Evolutionary conservation across 35 echinoderm and acorn worm species (phyloP).

Genomic region (Apostichopus japonicus): DNA sequence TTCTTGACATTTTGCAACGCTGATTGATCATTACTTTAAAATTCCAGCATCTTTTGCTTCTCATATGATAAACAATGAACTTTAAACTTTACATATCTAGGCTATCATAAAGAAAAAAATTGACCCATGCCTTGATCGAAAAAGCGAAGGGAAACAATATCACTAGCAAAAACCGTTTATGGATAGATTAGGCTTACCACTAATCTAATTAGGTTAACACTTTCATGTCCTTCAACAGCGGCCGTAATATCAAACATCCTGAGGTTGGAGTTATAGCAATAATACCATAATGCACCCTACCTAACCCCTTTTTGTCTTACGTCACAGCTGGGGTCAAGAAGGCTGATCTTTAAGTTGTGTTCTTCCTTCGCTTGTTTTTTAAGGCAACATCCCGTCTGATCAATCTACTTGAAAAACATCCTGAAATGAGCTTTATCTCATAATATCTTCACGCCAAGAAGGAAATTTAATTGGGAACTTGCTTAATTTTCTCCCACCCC

Average conservation of each 20-base stretch:
- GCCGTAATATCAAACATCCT: constrained; percentile 18
- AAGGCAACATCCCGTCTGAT: constrained; percentile 15
- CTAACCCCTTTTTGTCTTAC: not conserved
- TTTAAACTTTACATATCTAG: too few relatives aligned
- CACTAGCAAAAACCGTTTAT: not conserved
- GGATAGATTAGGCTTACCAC: not conserved
- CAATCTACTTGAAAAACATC: constrained; percentile 39
- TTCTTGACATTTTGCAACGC: too few relatives aligned
- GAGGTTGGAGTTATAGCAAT: not conserved
- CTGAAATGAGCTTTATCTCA: constrained; percentile 41
- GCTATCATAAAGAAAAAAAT: too few relatives aligned
- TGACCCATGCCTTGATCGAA: too few relatives aligned
- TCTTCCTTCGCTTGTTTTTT: constrained; percentile 26
- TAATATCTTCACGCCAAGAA: constrained; percentile 43
- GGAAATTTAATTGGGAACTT: constrained; percentile 47
- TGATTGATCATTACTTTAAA: too few relatives aligned
- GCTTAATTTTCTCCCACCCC: constrained; percentile 8
- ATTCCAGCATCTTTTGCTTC: too few relatives aligned
- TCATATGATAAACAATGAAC: too few relatives aligned
- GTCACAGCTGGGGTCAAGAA: constrained; percentile 6
- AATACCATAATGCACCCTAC: not conserved
- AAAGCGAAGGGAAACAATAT: not conserved
- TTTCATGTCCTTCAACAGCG: constrained; percentile 11
- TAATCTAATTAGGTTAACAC: constrained; percentile 27
- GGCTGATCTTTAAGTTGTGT: too few relatives aligned